phyloP scores from a whole-genome alignment of 2,888 invertebrate species.

The Aphodius granarius region DNA sequence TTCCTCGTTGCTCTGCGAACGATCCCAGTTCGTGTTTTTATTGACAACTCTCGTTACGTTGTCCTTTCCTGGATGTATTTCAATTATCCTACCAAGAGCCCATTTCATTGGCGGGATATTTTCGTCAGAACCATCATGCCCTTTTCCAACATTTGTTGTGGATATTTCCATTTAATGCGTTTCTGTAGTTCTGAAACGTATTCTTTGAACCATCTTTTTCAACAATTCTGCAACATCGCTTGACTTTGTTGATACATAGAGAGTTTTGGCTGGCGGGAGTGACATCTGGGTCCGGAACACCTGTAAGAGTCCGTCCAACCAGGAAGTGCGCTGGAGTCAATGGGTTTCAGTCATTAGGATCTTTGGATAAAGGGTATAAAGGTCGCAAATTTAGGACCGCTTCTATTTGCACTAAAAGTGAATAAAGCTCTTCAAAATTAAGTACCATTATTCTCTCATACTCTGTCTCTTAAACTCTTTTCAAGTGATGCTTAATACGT shows the following conservation, averaged over 20 bases:
- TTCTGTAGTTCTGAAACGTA: background rate
- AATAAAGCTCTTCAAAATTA: constrained; percentile 37
- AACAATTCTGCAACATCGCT: background rate
- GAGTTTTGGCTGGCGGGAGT: background rate
- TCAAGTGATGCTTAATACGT: constrained; percentile 37
- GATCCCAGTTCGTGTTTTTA: background rate
- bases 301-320: too few species aligned
- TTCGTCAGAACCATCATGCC: background rate
- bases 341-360: constrained; percentile 40
- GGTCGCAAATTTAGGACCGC: too few species aligned
- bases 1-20: background rate
- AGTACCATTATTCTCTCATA: too few species aligned
- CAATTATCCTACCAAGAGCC: background rate
- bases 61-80: background rate
- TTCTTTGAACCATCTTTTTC: background rate
- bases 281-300: too few species aligned
- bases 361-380: too few species aligned
- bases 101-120: background rate
- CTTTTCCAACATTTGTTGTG: too few species aligned
- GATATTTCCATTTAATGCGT: too few species aligned
- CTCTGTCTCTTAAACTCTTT: constrained; percentile 31
- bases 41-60: background rate
- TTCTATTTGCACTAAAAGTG: constrained; percentile 35
- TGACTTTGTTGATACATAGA: background rate
- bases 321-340: constrained; percentile 24